Percentiles rank a stretch among this genome's conserved stretches.
Conservation (phyloP, 2,797 vertebrate species). For the Dryobates pubescens region DNA sequence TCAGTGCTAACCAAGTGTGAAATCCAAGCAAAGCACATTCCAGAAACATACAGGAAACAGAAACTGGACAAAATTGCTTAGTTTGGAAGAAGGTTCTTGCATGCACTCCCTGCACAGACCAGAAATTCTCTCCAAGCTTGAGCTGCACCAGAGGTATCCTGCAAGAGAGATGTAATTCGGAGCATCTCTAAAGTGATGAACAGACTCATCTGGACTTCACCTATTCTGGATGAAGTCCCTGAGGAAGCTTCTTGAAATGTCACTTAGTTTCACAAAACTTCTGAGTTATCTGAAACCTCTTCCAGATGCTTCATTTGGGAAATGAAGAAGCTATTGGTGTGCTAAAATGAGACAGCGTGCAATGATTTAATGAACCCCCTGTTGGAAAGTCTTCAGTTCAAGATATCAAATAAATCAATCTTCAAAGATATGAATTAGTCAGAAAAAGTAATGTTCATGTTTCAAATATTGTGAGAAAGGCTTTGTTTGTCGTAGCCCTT, state of each 20-base stretch:
- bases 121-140: conserved; percentile 1
- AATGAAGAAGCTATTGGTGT: not conserved
- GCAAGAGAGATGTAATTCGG: not conserved
- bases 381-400: not conserved
- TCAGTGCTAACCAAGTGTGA: not conserved
- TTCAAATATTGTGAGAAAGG: not conserved
- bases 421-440: not conserved
- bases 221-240: not conserved
- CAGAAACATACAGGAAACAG: not conserved
- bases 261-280: not conserved
- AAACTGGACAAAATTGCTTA: not conserved
- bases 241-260: not conserved
- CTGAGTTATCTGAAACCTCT: not conserved
- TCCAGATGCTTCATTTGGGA: not conserved
- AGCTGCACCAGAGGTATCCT: not conserved
- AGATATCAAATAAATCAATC: not conserved
- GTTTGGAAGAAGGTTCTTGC: not conserved
- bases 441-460: not conserved
- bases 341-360: not conserved
- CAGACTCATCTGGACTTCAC: not conserved
- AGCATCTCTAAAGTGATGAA: not conserved
- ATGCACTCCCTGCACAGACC: not conserved
- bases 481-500: not conserved
- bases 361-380: not conserved
- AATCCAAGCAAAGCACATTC: not conserved